A percentile compares a stretch with the other conserved stretches of the same genome.
These are phyloP conservation scores for Neopelma chrysocephalum DNA, from an alignment of 2,797 vertebrate species.

Conservation along the genomic window DNA sequence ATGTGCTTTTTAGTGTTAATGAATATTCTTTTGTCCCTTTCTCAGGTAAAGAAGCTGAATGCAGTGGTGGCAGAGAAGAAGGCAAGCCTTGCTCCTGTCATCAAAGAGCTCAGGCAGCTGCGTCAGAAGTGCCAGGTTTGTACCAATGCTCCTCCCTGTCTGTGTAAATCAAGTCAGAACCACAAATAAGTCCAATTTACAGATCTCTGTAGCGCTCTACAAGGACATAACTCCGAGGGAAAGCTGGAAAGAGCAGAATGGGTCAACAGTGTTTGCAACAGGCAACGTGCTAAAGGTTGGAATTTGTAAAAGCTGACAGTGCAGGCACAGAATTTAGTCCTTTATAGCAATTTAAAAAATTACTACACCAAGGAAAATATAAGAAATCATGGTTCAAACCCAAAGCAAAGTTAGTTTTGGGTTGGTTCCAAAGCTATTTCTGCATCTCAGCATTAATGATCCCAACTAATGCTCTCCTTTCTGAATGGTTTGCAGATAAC, in stretches of 20 bases:
- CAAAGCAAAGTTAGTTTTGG: neutral
- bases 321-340: neutral
- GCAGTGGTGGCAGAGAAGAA: slow-evolving; percentile 89
- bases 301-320: neutral
- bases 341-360: neutral
- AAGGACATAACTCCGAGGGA: neutral
- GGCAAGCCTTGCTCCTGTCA: slow-evolving; percentile 89
- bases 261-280: neutral
- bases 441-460: neutral
- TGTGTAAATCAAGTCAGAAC: neutral
- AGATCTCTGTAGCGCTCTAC: neutral
- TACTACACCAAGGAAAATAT: neutral
- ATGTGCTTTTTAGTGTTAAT: neutral
- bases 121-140: slow-evolving; percentile 90
- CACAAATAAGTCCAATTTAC: neutral
- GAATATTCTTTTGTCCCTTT: slow-evolving; percentile 16
- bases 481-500: neutral
- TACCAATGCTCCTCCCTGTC: neutral
- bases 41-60: slow-evolving; percentile 92
- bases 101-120: slow-evolving; percentile 91
- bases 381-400: neutral
- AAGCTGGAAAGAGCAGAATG: neutral
- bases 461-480: neutral
- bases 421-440: neutral
- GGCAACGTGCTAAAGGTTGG: neutral